phyloP scores from a whole-genome alignment of 1,140 invertebrate species.

The Brachionus plicatilis region DNA sequence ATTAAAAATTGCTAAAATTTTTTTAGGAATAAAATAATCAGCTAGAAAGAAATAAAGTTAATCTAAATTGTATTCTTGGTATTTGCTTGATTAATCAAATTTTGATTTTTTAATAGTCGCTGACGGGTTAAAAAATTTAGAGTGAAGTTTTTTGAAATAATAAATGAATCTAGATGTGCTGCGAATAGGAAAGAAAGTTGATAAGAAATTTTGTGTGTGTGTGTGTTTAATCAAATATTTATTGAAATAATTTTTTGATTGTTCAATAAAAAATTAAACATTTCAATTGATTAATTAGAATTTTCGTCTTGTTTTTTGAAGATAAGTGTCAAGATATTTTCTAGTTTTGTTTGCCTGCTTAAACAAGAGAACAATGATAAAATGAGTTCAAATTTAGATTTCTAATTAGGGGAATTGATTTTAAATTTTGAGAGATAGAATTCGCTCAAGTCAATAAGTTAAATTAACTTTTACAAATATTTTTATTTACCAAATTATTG shows the following conservation, averaged over 20 bases:
- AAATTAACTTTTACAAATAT: neutral
- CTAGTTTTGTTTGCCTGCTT: neutral
- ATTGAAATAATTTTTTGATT: slow-evolving; percentile 23
- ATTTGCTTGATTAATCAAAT: neutral
- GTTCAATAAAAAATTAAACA: neutral
- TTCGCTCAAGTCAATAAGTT: neutral
- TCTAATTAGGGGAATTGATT: slow-evolving; percentile 12
- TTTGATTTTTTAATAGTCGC: neutral
- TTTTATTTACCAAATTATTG: neutral
- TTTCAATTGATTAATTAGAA: slow-evolving; percentile 20
- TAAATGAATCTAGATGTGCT: neutral
- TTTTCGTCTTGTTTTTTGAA: neutral
- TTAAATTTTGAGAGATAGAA: neutral
- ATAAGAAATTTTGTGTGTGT: neutral
- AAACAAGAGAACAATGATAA: slow-evolving; percentile 14
- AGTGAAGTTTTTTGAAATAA: neutral
- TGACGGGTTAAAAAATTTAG: neutral
- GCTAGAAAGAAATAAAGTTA: neutral
- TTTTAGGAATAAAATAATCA: neutral
- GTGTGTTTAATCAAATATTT: neutral
- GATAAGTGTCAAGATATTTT: neutral
- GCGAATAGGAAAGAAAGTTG: neutral
- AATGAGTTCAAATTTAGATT: slow-evolving; percentile 14
- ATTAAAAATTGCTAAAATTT: neutral
- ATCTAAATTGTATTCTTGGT: neutral